Base-by-base conservation (phyloP, 2,888 invertebrate species). In the Geotrupes spiniger region DNA sequence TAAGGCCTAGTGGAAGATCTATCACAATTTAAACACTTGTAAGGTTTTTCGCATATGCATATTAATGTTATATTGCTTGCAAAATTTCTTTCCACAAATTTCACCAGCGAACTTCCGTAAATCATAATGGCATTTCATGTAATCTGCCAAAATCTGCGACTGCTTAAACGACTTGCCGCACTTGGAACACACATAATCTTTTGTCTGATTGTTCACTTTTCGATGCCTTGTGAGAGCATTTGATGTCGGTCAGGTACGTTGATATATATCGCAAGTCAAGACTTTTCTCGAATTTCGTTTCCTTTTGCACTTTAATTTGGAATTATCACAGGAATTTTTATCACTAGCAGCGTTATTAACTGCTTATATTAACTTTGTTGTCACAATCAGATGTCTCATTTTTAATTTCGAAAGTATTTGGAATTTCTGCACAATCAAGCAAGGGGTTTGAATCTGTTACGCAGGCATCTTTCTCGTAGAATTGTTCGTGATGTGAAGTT, bases 21-120 rank as follows among this genome's bases (percentile, higher is more conserved):
- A 3, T 38, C 47, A 25, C 57, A 57, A 8, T 52, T 10, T 8
- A 62, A 52, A 39, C 69, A 69, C 25, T 52, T 53, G 36, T 62
- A 63, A 0, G 66, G 66, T 21, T 64, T 60, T 40, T 64, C 69
- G 59, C 17, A 64, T 58, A 46, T 71, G 56, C 28, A 21, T 21
- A 21, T 21, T 21, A 21, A 21, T 6, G 6, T 21, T 21, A 6
- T 21, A 21, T 21, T 21, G 53, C 46, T 52, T 52, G 29, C 53
- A 56, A 46, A 53, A 56, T 12, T 42, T 45, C 44, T 54, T 54
- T 2, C 47, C 45, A 37, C 56, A 56, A 21, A 49, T 25, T 25
- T 44, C 45, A 40, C 56, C 54, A 26, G 45, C 31, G 29, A 42
- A 54, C 10, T 54, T 52, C 9, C 51, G 45, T 2, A 25, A 38